Percentiles rank a stretch among this genome's conserved stretches.
Evolutionary conservation across 1,140 invertebrate species (phyloP).

Genomic region (Nebria ingens): DNA sequence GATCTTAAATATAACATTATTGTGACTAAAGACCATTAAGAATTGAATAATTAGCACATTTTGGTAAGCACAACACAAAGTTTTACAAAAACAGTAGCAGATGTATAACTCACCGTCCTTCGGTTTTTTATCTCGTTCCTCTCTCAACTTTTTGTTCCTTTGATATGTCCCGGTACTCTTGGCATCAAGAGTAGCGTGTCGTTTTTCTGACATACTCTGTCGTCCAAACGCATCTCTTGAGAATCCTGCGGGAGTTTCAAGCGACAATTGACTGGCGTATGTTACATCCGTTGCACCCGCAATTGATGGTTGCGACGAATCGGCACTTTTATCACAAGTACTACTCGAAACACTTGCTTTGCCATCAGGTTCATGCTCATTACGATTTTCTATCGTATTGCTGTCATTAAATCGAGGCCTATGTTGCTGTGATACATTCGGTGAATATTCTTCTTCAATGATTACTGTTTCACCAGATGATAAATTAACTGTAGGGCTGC

Average conservation of each 20-base stretch:
- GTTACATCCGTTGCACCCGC: conserved; percentile 45
- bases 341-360: conserved; percentile 24
- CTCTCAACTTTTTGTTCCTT: conserved; percentile 74
- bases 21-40: no score
- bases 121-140: conserved; percentile 44
- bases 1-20: background rate
- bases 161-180: conserved; percentile 91
- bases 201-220: conserved; percentile 95
- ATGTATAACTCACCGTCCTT: conserved; percentile 20
- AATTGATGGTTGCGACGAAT: conserved; percentile 22
- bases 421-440: conserved; percentile 10
- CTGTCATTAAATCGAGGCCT: conserved; percentile 26
- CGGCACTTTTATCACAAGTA: conserved; percentile 25
- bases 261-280: conserved; percentile 65
- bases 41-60: conserved; percentile 12
- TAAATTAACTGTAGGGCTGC: conserved; percentile 41
- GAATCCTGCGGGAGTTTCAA: conserved; percentile 57
- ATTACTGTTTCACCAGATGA: conserved; percentile 47
- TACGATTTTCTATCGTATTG: conserved; percentile 27
- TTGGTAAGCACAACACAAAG: background rate
- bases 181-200: conserved; percentile 90
- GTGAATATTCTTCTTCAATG: conserved; percentile 58
- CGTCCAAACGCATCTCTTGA: conserved; percentile 84
- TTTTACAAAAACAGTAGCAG: background rate
- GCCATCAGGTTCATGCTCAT: conserved; percentile 31